Conservation (phyloP, 2,797 vertebrate genomes). For the Argentina silus region DNA sequence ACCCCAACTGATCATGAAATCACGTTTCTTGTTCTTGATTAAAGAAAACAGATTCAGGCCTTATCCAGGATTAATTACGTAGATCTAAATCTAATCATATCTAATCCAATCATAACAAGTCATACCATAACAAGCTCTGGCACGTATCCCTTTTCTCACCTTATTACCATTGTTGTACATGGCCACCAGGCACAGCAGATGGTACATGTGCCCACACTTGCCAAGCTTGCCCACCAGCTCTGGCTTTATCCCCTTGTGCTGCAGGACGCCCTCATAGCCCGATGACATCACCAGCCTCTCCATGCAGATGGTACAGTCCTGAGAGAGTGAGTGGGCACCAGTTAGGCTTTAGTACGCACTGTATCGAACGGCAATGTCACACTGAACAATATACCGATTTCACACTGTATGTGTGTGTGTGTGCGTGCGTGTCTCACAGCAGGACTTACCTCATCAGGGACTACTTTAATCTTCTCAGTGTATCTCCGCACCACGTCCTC, state of each 20-base stretch:
- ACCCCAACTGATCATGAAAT: too few relatives aligned
- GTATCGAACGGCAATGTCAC: not conserved
- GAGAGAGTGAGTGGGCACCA: constrained; percentile 18
- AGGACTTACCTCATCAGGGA: constrained; percentile 89
- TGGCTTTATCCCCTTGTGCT: constrained; percentile 87
- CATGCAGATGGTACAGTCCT: constrained; percentile 99
- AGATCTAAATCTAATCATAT: too few relatives aligned
- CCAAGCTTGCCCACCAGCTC: constrained; percentile 95
- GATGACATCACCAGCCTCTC: constrained; percentile 91
- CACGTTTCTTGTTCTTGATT: too few relatives aligned
- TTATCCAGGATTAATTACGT: too few relatives aligned
- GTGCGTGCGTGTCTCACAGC: constrained; percentile 8
- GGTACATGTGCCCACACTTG: constrained; percentile 95
- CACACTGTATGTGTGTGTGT: not conserved
- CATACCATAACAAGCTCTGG: constrained; percentile 62
- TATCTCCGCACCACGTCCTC: constrained; percentile 94
- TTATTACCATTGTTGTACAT: constrained; percentile 99
- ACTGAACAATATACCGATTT: not conserved
- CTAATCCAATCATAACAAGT: constrained; percentile 42
- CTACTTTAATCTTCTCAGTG: constrained; percentile 91
- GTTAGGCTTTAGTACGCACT: not conserved
- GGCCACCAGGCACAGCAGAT: constrained; percentile 95
- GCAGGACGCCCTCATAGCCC: constrained; percentile 91
- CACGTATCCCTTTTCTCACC: constrained; percentile 76
- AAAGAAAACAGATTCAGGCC: too few relatives aligned